Evolutionary conservation across 2,113 vertebrate species (phyloP), one percentile per base, ranked within the genome.

Genomic region (Mustela lutreola): DNA sequence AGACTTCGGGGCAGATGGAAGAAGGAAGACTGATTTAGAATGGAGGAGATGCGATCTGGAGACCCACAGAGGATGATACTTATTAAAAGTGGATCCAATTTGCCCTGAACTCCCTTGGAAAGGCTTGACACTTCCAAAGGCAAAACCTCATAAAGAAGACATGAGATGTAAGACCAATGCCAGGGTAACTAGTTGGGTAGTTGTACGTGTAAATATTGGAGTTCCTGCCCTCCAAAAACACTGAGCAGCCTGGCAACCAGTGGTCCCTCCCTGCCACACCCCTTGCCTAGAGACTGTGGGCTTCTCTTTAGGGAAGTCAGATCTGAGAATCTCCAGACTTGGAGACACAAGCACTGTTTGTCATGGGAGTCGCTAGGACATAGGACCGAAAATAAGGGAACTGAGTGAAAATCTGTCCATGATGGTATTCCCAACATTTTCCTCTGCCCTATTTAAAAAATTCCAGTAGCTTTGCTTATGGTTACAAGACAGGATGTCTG

Each of bases 261-360:
- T 24, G 1, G 5, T 58, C 26, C 3, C 0, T 58, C 5, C 22
- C 22, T 48, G 11, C 33, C n/a, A 36, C 15, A 16, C 2, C 70
- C 53, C 2, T 83, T 71, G 45, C 15, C 48, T 58, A 48, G 7
- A 73, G 21, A 84, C 53, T 33, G 22, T 63, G 5, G 12, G 53
- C 53, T 84, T 16, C 15, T 67, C 16, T 39, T 71, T 31, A 45
- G 31, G 45, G 18, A 84, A 88, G 33, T 10, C 39, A 48, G 50
- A 94, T 12, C 76, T 88, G 76, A 88, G 53, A 88, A 71, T 31
- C 53, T 84, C 28, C 56, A 88, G 16, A 58, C 62, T 75, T 62
- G 11, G 42, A 16, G 9, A 62, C 28, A 73, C 48, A 90, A 78
- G 48, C 11, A 53, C 19, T 80, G 48, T 71, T 62, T 62, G 19